A percentile compares a stretch with the other conserved stretches of the same genome.
Evolutionary conservation across 2,888 invertebrate genomes (phyloP).

Genomic region (Spisula solida): DNA sequence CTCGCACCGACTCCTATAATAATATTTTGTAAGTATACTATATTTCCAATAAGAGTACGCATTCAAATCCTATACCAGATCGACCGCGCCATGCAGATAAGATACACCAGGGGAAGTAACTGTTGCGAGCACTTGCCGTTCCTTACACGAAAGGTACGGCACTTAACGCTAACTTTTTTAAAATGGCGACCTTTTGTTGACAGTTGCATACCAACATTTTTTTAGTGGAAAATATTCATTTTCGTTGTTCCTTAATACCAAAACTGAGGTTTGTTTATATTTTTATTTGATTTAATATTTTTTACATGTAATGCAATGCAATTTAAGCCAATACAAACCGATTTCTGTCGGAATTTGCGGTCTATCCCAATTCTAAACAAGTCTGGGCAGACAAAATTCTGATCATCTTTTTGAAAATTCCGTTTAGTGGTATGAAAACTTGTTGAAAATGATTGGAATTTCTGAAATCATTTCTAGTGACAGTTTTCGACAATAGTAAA

Average conservation of each 20-base stretch:
- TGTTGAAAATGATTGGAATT: too few relatives aligned
- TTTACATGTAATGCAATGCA: background rate
- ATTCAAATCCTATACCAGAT: too few relatives aligned
- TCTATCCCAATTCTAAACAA: background rate
- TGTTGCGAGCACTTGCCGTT: background rate
- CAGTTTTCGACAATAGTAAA: too few relatives aligned
- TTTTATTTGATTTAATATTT: background rate
- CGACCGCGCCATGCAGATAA: too few relatives aligned
- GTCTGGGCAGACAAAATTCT: conserved; percentile 17
- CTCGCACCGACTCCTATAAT: too few relatives aligned
- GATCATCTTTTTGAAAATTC: too few relatives aligned
- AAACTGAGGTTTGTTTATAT: background rate
- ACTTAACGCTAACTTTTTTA: conserved; percentile 30
- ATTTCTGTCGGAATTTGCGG: background rate
- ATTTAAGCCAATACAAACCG: background rate
- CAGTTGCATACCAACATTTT: conserved; percentile 56
- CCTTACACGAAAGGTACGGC: background rate
- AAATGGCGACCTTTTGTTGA: conserved; percentile 71
- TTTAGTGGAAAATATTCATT: background rate
- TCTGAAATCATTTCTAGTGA: too few relatives aligned
- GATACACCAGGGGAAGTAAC: too few relatives aligned
- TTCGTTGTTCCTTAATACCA: background rate
- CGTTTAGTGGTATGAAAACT: too few relatives aligned
- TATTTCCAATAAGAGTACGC: too few relatives aligned
- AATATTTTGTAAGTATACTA: too few relatives aligned